phyloP scores from a whole-genome alignment of 2,797 vertebrate species.

The Heliangelus exortis region DNA sequence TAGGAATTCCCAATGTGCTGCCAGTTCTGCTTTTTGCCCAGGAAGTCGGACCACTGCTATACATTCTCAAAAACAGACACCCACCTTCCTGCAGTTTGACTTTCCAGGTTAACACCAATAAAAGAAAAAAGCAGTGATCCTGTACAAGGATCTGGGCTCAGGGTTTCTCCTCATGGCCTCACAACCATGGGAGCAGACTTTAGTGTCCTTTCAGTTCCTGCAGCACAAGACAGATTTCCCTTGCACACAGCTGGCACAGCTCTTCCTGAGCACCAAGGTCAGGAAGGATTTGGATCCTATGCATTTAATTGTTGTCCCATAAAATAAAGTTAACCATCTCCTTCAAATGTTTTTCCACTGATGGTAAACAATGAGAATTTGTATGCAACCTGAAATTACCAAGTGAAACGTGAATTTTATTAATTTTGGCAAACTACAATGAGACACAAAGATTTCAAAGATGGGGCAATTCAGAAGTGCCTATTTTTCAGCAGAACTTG shows the following conservation, averaged over 20 bases:
- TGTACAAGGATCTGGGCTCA: not conserved
- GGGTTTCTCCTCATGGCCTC: not conserved
- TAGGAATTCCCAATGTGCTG: rapidly evolving
- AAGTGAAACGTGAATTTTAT: not conserved
- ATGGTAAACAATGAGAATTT: not conserved
- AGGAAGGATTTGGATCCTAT: not conserved
- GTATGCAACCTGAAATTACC: not conserved
- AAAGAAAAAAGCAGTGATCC: rapidly evolving
- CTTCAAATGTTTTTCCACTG: not conserved
- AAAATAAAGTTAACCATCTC: not conserved
- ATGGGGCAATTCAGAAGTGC: not conserved
- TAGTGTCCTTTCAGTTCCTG: not conserved
- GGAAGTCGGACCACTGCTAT: not conserved
- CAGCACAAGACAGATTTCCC: not conserved
- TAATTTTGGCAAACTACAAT: not conserved
- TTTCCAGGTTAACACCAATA: not conserved
- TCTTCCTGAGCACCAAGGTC: not conserved
- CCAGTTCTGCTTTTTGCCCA: not conserved
- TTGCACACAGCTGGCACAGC: not conserved
- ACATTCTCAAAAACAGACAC: rapidly evolving
- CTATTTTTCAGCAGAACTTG: not conserved
- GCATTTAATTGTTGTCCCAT: not conserved
- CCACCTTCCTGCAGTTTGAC: not conserved
- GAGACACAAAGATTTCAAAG: not conserved
- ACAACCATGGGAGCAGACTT: not conserved